phyloP scores from a whole-genome alignment of 1,140 invertebrate species.

The Thaumetopoea pityocampa region DNA sequence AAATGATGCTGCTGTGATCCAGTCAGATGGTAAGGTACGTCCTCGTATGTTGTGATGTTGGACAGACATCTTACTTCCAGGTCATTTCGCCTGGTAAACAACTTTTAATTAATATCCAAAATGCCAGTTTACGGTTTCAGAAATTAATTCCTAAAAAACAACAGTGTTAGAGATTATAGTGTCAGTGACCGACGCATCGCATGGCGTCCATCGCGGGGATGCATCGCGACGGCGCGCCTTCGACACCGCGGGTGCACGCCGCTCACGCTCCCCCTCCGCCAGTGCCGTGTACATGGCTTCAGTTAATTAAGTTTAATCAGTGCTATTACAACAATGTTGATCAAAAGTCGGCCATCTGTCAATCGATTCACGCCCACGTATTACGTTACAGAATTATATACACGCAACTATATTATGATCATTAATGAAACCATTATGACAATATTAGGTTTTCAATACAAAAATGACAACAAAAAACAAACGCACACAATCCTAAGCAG shows the following conservation, averaged over 20 bases:
- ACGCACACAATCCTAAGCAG: too few relatives aligned
- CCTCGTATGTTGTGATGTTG: too few relatives aligned
- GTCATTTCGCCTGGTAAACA: too few relatives aligned
- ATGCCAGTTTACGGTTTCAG: too few relatives aligned
- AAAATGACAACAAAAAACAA: too few relatives aligned
- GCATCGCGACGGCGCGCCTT: slow-evolving; percentile 22
- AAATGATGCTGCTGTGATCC: too few relatives aligned
- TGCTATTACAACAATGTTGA: slow-evolving; percentile 39
- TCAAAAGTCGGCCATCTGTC: slow-evolving; percentile 54
- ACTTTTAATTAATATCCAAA: too few relatives aligned
- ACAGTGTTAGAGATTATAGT: too few relatives aligned
- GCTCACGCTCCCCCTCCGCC: slow-evolving; percentile 34
- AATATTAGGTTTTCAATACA: slow-evolving; percentile 18
- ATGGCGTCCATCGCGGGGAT: slow-evolving; percentile 1
- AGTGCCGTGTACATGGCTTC: slow-evolving; percentile 72
- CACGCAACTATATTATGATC: too few relatives aligned
- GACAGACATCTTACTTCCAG: too few relatives aligned
- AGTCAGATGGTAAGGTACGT: too few relatives aligned
- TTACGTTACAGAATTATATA: slow-evolving; percentile 64
- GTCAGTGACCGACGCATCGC: slow-evolving; percentile 30
- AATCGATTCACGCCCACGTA: slow-evolving; percentile 58
- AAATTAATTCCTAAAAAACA: too few relatives aligned
- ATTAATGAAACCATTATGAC: slow-evolving; percentile 11
- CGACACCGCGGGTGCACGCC: slow-evolving; percentile 21
- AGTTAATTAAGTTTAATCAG: slow-evolving; percentile 76